Conservation (phyloP, 2,797 vertebrate genomes). For the Gymnodraco acuticeps region DNA sequence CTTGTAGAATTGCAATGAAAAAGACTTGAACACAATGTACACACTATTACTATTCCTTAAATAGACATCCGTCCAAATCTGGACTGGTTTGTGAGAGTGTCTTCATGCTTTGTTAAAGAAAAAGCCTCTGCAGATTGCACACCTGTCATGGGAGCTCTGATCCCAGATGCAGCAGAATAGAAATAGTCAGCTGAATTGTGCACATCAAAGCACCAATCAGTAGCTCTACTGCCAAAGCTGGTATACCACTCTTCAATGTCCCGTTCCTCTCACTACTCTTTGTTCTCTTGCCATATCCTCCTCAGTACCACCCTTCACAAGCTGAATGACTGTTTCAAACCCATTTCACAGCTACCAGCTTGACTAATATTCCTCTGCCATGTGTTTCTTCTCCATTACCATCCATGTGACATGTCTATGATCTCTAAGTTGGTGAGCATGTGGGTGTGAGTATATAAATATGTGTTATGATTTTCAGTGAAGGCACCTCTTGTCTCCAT, state of each 20-base stretch:
- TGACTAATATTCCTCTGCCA: constrained; percentile 69
- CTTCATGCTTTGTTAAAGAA: constrained; percentile 35
- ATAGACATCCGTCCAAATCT: constrained; percentile 32
- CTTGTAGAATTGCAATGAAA: constrained; percentile 10
- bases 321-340: constrained; percentile 67
- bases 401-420: constrained; percentile 67
- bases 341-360: constrained; percentile 76
- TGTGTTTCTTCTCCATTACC: constrained; percentile 60
- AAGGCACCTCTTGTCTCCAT: constrained; percentile 62
- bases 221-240: constrained; percentile 71
- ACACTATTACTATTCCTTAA: constrained; percentile 35
- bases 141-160: constrained; percentile 58
- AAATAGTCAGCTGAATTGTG: constrained; percentile 62
- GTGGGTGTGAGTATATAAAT: constrained; percentile 67
- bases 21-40: constrained; percentile 20
- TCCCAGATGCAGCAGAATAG: constrained; percentile 55
- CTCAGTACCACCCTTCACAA: constrained; percentile 51
- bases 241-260: constrained; percentile 61
- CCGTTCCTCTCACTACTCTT: constrained; percentile 52
- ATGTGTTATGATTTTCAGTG: constrained; percentile 63
- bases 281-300: constrained; percentile 60
- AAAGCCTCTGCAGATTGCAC: constrained; percentile 48
- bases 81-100: constrained; percentile 25
- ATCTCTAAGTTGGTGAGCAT: constrained; percentile 61
- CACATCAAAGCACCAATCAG: constrained; percentile 80